Evolutionary conservation across 2,113 vertebrate genomes (phyloP).

Genomic region (Triplophysa rosa): DNA sequence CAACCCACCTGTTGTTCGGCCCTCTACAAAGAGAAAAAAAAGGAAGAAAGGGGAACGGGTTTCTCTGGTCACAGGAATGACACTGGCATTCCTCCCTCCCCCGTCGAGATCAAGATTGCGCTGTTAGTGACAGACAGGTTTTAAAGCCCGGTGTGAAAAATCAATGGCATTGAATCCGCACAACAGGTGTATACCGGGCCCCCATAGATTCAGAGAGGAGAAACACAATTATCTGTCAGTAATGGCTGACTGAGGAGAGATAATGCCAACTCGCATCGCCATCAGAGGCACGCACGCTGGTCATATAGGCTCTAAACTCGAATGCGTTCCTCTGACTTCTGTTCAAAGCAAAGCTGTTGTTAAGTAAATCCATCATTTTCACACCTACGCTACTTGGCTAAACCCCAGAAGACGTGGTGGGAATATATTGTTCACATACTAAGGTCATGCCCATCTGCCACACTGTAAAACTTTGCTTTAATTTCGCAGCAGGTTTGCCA

Average conservation of each 20-base stretch:
- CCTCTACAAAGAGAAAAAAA: constrained; percentile 5
- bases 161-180: constrained; percentile 58
- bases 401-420: background rate
- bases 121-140: constrained; percentile 52
- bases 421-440: background rate
- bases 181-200: constrained; percentile 53
- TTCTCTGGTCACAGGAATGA: constrained; percentile 44
- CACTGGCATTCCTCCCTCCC: constrained; percentile 32
- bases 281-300: background rate
- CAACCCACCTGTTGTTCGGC: constrained; percentile 36
- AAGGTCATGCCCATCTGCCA: background rate
- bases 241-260: constrained; percentile 26
- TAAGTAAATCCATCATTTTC: constrained; percentile 13
- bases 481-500: too few species aligned
- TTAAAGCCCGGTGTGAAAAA: constrained; percentile 57
- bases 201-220: constrained; percentile 34
- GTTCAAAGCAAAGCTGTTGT: constrained; percentile 11
- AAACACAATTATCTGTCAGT: constrained; percentile 51
- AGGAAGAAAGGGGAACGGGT: constrained; percentile 2
- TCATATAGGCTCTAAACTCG: constrained; percentile 7
- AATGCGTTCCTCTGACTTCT: background rate
- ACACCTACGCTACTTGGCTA: background rate
- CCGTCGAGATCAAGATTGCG: constrained; percentile 49
- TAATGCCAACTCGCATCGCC: background rate
- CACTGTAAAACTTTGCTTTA: too few species aligned